Evolutionary conservation across 2,797 vertebrate genomes (phyloP).

Genomic region (Melanotaenia parkinsoni): DNA sequence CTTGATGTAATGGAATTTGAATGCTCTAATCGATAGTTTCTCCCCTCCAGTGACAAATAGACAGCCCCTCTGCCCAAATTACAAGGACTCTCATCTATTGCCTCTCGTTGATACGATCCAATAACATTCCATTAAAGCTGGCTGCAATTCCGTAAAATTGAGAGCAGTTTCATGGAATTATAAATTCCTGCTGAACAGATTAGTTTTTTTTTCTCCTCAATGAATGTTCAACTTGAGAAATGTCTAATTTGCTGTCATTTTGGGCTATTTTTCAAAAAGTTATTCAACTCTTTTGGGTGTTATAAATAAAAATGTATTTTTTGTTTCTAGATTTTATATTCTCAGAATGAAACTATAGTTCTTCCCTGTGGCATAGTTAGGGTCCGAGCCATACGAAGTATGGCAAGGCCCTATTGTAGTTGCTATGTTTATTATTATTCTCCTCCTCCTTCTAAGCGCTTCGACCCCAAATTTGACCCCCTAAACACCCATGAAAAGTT

Average conservation of each 20-base stretch:
- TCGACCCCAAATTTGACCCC: too few relatives aligned
- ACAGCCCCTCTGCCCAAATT: slow-evolving; percentile 75
- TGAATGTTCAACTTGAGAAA: slow-evolving; percentile 19
- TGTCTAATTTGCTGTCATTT: slow-evolving; percentile 17
- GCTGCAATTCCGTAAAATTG: slow-evolving; percentile 77
- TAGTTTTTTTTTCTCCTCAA: slow-evolving; percentile 12
- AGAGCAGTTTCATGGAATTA: slow-evolving; percentile 70
- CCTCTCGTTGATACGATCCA: slow-evolving; percentile 77
- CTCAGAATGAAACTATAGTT: neutral
- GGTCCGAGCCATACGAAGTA: too few relatives aligned
- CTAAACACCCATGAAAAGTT: too few relatives aligned
- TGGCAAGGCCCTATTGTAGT: too few relatives aligned
- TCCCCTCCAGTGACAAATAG: slow-evolving; percentile 80
- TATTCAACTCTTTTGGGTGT: neutral
- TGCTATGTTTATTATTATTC: too few relatives aligned
- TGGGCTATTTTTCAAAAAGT: neutral
- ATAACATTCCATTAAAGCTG: slow-evolving; percentile 77
- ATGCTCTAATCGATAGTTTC: slow-evolving; percentile 81
- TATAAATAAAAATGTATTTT: neutral
- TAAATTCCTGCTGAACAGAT: slow-evolving; percentile 60
- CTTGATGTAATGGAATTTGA: slow-evolving; percentile 81
- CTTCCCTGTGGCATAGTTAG: neutral
- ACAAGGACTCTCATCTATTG: slow-evolving; percentile 73
- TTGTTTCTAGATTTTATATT: neutral
- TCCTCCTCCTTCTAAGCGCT: too few relatives aligned